phyloP scores from a whole-genome alignment of 2,797 vertebrate genomes.

The Xenentodon cancila region DNA sequence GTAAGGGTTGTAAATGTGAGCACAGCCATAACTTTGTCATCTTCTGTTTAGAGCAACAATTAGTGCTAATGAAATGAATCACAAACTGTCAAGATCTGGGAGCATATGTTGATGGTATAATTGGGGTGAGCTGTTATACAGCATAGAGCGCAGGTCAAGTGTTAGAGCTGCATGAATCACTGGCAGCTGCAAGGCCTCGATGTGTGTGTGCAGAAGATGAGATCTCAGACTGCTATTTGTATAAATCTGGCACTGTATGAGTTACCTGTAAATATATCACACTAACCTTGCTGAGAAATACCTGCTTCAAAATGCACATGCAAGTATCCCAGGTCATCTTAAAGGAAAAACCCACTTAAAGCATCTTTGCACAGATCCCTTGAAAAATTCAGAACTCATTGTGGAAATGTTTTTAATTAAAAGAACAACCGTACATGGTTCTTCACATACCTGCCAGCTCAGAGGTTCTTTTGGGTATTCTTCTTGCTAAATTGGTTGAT shows the following conservation, averaged over 20 bases:
- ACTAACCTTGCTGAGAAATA: too few relatives aligned
- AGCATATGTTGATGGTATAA: constrained; percentile 22
- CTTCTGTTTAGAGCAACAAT: constrained; percentile 4
- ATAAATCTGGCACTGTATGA: background rate
- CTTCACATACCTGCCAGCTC: too few relatives aligned
- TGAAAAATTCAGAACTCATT: too few relatives aligned
- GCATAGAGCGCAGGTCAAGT: constrained; percentile 16
- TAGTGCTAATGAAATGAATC: constrained; percentile 40
- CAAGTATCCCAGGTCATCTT: too few relatives aligned
- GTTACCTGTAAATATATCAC: constrained; percentile 1
- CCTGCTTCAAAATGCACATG: too few relatives aligned
- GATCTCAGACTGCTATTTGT: background rate
- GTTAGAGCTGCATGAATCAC: constrained; percentile 21
- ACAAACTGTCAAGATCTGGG: constrained; percentile 8
- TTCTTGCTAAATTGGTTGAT: too few relatives aligned
- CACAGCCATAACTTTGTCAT: constrained; percentile 20
- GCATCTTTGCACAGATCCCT: too few relatives aligned
- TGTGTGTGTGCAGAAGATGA: constrained; percentile 10
- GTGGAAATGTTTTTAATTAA: too few relatives aligned
- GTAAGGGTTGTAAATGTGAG: constrained; percentile 30
- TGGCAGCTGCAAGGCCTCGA: background rate
- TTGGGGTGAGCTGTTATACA: constrained; percentile 13
- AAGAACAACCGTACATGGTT: too few relatives aligned
- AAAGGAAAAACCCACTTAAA: too few relatives aligned
- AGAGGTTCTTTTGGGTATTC: too few relatives aligned